These are phyloP conservation scores for Anastatus disparis DNA, from an alignment of 1,140 invertebrate genomes.

Conservation along the genomic window DNA sequence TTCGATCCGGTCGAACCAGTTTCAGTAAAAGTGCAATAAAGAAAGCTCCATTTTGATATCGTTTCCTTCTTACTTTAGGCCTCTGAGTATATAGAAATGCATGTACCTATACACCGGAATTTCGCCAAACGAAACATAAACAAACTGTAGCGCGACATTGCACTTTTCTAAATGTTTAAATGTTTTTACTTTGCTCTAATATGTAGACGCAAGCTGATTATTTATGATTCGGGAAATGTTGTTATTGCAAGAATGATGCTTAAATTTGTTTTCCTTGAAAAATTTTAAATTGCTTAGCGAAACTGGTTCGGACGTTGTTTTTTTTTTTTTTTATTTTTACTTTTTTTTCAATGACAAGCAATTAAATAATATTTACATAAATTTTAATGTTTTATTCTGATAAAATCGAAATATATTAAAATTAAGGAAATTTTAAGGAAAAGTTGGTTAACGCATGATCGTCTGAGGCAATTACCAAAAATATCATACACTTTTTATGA, in stretches of 20 bases:
- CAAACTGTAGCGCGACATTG: slow-evolving; percentile 16
- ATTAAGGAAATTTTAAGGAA: no score
- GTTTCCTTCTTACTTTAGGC: slow-evolving; percentile 26
- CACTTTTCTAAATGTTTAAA: background rate
- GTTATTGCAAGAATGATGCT: background rate
- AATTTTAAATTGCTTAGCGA: no score
- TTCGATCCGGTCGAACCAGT: slow-evolving; percentile 41
- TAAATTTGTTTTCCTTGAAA: slow-evolving; percentile 36
- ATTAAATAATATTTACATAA: no score
- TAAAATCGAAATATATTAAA: no score
- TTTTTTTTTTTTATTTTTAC: no score
- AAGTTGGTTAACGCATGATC: no score
- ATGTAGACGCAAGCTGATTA: no score
- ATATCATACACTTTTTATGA: no score
- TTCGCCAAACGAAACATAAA: slow-evolving; percentile 3
- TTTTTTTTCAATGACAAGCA: background rate
- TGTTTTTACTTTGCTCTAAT: background rate
- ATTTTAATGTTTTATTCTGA: no score
- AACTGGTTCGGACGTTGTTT: no score
- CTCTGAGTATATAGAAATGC: background rate
- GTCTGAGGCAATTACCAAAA: no score
- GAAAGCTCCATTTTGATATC: slow-evolving; percentile 38
- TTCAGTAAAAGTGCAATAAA: slow-evolving; percentile 39
- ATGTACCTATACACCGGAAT: background rate
- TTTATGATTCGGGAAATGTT: slow-evolving; percentile 14